Evolutionary conservation across 2,113 vertebrate genomes (phyloP), one percentile per base, ranked within the genome.

Genomic region (Martes martes): DNA sequence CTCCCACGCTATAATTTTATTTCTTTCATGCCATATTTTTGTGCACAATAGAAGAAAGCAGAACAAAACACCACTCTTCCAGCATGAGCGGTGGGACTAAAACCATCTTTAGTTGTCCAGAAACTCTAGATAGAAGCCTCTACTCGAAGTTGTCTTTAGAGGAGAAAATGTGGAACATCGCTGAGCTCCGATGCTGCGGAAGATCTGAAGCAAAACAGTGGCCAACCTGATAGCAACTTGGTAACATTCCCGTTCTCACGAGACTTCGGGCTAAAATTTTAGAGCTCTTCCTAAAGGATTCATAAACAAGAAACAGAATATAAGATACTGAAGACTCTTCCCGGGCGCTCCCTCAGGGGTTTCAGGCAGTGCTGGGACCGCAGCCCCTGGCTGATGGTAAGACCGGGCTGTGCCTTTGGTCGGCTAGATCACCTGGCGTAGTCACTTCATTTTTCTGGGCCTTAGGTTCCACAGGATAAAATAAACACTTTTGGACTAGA

Each of bases 401-500:
- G 47, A 45, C 1, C 21, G 7, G 23, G n/a, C 10, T 47, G 16
- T 50, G 16, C 16, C 55, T 89, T 55, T 3, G 2, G 8, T 63
- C 16, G 18, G 13, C n/a, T 6, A 2, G 0, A 5, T 7, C 26
- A 59, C 0, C 28, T 65, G 3, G 1, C 50, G 6, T 6, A 47
- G 28, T 26, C 50, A 16, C 4, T 10, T 71, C 3, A 8, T 26
- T 80, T 28, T 24, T 31, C 11, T 18, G 50, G 15, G 1, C 11
- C 14, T 92, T 9, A 23, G 13, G 19, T 9, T 50, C 4, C 61
- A 39, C 0, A 2, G 2, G 33, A 14, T 78, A 55, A 36, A 92
- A n/a, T 4, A 57, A 47, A 16, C 14, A 6, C 0, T 26, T 81
- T 45, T 7, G 28, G 16, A 18, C 52, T 33, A 47, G 15, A 10